phyloP scores from a whole-genome alignment of 2,888 invertebrate genomes.

The Poecilobothrus nobilitatus region DNA sequence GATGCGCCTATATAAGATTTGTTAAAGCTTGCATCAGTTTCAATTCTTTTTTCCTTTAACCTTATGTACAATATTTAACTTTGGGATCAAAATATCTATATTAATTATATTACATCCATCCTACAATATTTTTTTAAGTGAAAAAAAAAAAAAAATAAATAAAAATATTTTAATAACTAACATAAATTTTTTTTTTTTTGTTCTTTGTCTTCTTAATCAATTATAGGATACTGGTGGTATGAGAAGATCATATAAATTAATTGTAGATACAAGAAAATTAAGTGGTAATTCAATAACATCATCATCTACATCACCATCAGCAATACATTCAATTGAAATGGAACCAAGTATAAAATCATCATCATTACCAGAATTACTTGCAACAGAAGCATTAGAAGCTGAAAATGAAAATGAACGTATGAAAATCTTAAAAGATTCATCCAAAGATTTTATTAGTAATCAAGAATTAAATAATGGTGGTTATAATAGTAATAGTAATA shows the following conservation, averaged over 20 bases:
- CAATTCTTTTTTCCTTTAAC: too few species aligned
- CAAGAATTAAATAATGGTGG: slow-evolving; percentile 28
- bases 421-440: slow-evolving; percentile 33
- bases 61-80: too few species aligned
- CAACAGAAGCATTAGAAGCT: slow-evolving; percentile 25
- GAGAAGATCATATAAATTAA: slow-evolving; percentile 33
- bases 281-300: slow-evolving; percentile 22
- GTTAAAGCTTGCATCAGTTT: too few species aligned
- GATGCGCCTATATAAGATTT: too few species aligned
- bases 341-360: slow-evolving; percentile 26
- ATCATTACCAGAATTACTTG: slow-evolving; percentile 26
- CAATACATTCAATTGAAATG: slow-evolving; percentile 30
- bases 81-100: too few species aligned
- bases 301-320: slow-evolving; percentile 24
- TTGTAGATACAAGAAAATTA: slow-evolving; percentile 33
- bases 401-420: slow-evolving; percentile 29
- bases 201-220: slow-evolving; percentile 5
- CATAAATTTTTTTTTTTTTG: slow-evolving; percentile 2
- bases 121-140: too few species aligned
- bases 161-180: too few species aligned
- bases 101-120: too few species aligned
- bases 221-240: slow-evolving; percentile 34
- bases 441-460: slow-evolving; percentile 31
- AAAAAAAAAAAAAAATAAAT: too few species aligned
- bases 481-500: slow-evolving; percentile 15